A percentile compares a stretch with the other conserved stretches of the same genome.
phyloP scores from a whole-genome alignment of 2,888 invertebrate genomes.

The Mantis religiosa region DNA sequence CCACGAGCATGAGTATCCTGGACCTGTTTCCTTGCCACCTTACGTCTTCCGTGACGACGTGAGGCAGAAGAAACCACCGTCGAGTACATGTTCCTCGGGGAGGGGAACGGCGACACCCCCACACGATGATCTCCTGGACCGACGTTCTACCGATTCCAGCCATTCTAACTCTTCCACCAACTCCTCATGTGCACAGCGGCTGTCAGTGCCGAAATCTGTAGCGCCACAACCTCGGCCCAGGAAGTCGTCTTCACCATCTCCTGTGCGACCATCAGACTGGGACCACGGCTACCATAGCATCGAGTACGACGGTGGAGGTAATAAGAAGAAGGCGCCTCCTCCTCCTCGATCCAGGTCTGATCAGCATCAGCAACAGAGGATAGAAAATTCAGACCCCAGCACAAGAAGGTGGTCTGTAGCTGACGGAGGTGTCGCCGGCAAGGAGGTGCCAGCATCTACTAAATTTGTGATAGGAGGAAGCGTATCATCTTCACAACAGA shows the following conservation, averaged over 20 bases:
- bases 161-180: constrained; percentile 26
- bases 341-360: background rate
- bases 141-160: constrained; percentile 30
- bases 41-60: constrained; percentile 37
- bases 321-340: background rate
- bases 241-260: background rate
- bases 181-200: background rate
- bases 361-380: background rate
- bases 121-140: constrained; percentile 30
- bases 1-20: constrained; percentile 23
- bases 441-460: background rate
- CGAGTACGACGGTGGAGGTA: constrained; percentile 3
- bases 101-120: constrained; percentile 30
- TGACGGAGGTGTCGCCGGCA: background rate
- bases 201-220: background rate
- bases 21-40: constrained; percentile 49
- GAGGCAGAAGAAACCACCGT: constrained; percentile 30
- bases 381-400: background rate
- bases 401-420: constrained; percentile 23
- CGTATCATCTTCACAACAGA: background rate
- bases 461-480: constrained; percentile 28
- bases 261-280: background rate
- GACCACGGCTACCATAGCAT: constrained; percentile 24
- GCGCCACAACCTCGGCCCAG: background rate
- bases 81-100: constrained; percentile 29